Evolutionary conservation across 2,888 invertebrate genomes (phyloP).

Genomic region (Sesamia inferens): DNA sequence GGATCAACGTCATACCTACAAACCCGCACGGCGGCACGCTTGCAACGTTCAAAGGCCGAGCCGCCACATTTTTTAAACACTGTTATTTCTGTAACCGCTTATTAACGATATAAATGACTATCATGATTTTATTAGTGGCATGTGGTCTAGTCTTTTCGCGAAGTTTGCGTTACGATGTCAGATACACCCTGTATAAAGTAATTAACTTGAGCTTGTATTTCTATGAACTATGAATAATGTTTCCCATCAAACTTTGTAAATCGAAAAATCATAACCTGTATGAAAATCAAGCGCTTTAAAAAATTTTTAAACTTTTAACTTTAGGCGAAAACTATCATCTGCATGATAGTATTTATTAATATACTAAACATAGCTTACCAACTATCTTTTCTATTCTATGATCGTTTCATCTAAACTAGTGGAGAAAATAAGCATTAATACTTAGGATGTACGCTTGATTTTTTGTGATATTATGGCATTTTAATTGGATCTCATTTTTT

Average conservation of each 20-base stretch:
- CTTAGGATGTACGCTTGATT: constrained; percentile 52
- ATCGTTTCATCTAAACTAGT: constrained; percentile 25
- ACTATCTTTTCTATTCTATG: neutral
- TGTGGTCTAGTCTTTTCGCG: too few relatives aligned
- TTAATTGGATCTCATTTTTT: constrained; percentile 64
- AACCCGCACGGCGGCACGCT: too few relatives aligned
- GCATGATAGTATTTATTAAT: constrained; percentile 16
- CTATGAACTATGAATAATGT: neutral
- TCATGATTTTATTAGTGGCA: too few relatives aligned
- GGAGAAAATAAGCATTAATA: constrained; percentile 33
- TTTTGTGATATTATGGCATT: constrained; percentile 63
- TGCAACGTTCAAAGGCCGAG: too few relatives aligned
- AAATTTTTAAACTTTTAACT: neutral
- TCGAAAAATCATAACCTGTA: neutral
- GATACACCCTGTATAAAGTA: too few relatives aligned
- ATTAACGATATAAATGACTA: too few relatives aligned
- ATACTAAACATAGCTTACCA: constrained; percentile 21
- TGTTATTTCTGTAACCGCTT: too few relatives aligned
- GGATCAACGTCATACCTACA: too few relatives aligned
- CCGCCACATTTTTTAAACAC: too few relatives aligned
- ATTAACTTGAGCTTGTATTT: constrained; percentile 5
- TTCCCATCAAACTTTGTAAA: neutral
- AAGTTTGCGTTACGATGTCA: too few relatives aligned
- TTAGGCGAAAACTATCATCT: constrained; percentile 1
- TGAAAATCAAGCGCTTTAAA: constrained; percentile 5